Base-by-base conservation (phyloP, 2,797 vertebrate genomes). In the Cuculus canorus region DNA sequence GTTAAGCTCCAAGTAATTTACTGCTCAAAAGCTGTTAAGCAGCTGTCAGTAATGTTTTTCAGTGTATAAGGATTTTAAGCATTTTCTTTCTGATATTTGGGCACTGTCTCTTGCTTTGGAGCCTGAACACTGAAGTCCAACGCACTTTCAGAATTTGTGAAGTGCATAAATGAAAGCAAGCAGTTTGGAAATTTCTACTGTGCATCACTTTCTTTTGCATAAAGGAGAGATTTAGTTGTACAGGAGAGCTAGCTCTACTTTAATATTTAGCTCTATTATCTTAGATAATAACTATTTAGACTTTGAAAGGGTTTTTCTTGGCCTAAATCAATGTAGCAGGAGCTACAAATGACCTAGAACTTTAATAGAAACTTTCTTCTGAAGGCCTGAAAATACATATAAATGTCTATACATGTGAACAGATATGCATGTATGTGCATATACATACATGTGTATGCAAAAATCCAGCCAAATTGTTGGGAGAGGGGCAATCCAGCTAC, bases 251-350 rank as follows among this genome's bases (percentile, higher is more conserved):
- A 2, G 35, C 28, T 83, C 33, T 82, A 10, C 41, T 48, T 89
- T 78, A n/a, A n/a, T n/a, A n/a, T n/a, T n/a, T n/a, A n/a, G n/a
- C n/a, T n/a, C n/a, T n/a, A n/a, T 88, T 19, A 52, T 90, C 35
- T 56, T 79, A 35, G 17, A 16, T 69, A 61, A 68, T 72, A 68
- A 65, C 41, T 10, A 14, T 66, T 81, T 43, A 56, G 64, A 77
- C 18, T 70, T 93, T n/a, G 78, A 66, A 90, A 86, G 45, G 45
- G 33, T 68, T 90, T 84, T 92, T 76, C 32, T 73, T 87, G 3
- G 11, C 65, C 47, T 76, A 57, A 57, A 64, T 69, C 11, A 5
- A 47, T 14, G 33, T 57, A 37, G 47, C 6, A 11, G 80, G 56
- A 88, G 39, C 28, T 76, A 85, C 92, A 86, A 79, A 61, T 63